A percentile compares a stretch with the other conserved stretches of the same genome.
Evolutionary conservation across 2,888 invertebrate species (phyloP).

Genomic region (Chrysomela aeneicollis): DNA sequence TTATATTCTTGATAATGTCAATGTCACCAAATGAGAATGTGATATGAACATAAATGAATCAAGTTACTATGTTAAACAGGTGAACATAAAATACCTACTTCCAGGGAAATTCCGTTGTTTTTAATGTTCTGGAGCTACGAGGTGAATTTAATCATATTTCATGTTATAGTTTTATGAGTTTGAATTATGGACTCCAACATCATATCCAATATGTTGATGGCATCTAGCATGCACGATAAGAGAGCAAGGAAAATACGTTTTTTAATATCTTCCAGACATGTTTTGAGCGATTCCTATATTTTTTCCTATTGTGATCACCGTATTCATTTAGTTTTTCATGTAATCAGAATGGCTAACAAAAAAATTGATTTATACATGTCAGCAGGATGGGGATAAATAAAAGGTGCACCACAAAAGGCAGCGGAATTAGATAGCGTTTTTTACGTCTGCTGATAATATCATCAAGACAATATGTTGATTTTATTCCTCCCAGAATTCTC

Average conservation of each 20-base stretch:
- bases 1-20: not conserved
- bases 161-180: no score
- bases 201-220: not conserved
- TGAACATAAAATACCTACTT: no score
- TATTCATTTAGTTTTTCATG: not conserved
- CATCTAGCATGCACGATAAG: not conserved
- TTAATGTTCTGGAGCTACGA: not conserved
- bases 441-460: conserved; percentile 33
- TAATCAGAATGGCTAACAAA: conserved; percentile 15
- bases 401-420: conserved; percentile 31
- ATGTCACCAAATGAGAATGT: no score
- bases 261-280: not conserved
- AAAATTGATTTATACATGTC: conserved; percentile 26
- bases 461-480: conserved; percentile 30
- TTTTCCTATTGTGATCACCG: not conserved
- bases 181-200: conserved; percentile 19
- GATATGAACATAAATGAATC: no score
- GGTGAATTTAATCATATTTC: conserved; percentile 4
- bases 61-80: no score
- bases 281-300: not conserved
- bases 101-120: not conserved
- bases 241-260: not conserved
- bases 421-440: conserved; percentile 32
- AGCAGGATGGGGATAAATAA: conserved; percentile 24
- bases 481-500: conserved; percentile 30